Base-by-base conservation (phyloP, 2,888 invertebrate species). In the Elegia similella region DNA sequence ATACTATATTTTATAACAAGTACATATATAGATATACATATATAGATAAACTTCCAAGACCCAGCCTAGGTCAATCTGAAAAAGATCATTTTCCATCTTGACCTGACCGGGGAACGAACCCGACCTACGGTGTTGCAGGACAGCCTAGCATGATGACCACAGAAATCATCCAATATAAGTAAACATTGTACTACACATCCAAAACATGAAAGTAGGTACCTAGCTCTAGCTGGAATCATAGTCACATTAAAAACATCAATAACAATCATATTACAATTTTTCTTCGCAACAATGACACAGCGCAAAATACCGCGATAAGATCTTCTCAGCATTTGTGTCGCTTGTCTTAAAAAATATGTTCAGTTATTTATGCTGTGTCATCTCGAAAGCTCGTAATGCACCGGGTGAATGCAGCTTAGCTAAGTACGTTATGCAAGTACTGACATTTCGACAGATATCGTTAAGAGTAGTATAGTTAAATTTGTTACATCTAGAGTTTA, bases 371-470 rank as follows among this genome's bases (percentile, higher is more conserved):
- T 50, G 50, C 50, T 50, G 16, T 50, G 50, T 50, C 34, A 34
- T 50, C 48, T 50, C 32, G 48, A 50, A 50, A 50, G 34, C 12
- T 12, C 7, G 15, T 50, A 50, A 50, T 50, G 50, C 50, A 47
- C 7, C 34, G 15, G 34, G 50, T 50, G 32, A 38, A 50, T 50
- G 50, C 50, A 50, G 12, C 17, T 38, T 38, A 12, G 12, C 13
- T 30, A 47, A 30, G 34, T 34, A 34, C n/a, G 13, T 50, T 50
- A 50, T 50, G 50, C 17, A 50, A 50, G 16, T 34, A 34, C 10
- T 50, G 50, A 16, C 50, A 50, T 50, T 50, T 50, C 16, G 32
- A 48, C 13, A 47, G 34, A 34, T 12, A 6, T 50, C 50, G 12
- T 8, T 34, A 17, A 34, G 50, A 50, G 32, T 34, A 8, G 8